Conservation (phyloP, 2,113 vertebrate species). For the Tetraodon nigroviridis region DNA sequence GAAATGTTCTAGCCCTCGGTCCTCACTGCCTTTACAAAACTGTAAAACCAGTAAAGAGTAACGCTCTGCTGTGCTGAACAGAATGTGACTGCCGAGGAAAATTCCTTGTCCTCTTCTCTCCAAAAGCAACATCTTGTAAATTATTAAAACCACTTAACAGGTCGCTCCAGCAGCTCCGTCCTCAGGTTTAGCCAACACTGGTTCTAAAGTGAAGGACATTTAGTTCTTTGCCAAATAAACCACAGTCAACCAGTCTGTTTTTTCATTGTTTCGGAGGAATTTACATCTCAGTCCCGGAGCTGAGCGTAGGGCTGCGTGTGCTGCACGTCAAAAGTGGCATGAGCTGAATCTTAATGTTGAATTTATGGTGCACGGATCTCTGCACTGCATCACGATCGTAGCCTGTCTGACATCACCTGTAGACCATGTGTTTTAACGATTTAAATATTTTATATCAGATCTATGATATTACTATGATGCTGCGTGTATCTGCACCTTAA, state of each 20-base stretch:
- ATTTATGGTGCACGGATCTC: constrained; percentile 6
- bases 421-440: too few species aligned
- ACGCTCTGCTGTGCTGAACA: constrained; percentile 8
- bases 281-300: constrained; percentile 7
- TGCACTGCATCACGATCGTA: not conserved
- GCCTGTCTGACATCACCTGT: too few species aligned
- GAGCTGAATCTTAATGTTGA: constrained; percentile 24
- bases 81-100: constrained; percentile 25
- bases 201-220: constrained; percentile 26
- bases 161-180: constrained; percentile 38
- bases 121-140: constrained; percentile 51
- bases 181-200: constrained; percentile 27
- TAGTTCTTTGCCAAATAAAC: constrained; percentile 2
- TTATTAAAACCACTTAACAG: constrained; percentile 65
- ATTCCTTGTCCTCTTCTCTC: constrained; percentile 47
- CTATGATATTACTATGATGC: too few species aligned
- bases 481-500: too few species aligned
- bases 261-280: not conserved
- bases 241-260: too few species aligned
- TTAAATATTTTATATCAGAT: too few species aligned
- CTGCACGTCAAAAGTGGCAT: constrained; percentile 19
- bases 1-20: not conserved
- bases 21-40: constrained; percentile 5
- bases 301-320: not conserved
- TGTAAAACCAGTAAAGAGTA: constrained; percentile 15